Conservation (phyloP, 1,140 invertebrate species). For the Drosophila funebris region DNA sequence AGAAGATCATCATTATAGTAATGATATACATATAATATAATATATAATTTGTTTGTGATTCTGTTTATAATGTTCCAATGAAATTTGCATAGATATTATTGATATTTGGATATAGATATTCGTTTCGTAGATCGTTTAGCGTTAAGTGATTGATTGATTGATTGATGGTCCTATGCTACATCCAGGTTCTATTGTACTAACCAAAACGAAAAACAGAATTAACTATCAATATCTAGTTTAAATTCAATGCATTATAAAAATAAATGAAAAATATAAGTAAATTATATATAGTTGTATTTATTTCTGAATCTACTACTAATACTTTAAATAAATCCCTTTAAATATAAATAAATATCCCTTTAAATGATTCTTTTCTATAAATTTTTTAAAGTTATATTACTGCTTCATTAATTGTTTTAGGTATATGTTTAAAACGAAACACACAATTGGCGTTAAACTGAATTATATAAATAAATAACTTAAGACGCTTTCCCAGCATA, state of each 20-base stretch:
- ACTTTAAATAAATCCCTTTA: no score
- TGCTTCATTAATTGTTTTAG: no score
- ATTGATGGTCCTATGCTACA: slow-evolving; percentile 7
- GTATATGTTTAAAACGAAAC: not conserved
- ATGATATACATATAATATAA: no score
- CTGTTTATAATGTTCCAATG: slow-evolving; percentile 45
- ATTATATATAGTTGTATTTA: not conserved
- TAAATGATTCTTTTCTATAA: no score
- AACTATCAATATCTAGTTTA: slow-evolving; percentile 33
- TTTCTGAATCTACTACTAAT: no score
- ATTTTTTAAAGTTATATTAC: no score
- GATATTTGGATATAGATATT: slow-evolving; percentile 38
- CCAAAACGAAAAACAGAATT: slow-evolving; percentile 5
- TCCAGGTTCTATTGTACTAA: slow-evolving; percentile 23
- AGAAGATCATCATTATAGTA: slow-evolving; percentile 25
- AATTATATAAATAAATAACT: not conserved
- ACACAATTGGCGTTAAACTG: no score
- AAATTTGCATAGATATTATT: slow-evolving; percentile 24
- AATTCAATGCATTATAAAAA: slow-evolving; percentile 41
- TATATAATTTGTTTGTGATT: slow-evolving; percentile 73
- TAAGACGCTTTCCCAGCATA: not conserved
- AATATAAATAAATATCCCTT: no score
- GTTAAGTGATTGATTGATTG: slow-evolving; percentile 44
- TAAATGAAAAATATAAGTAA: slow-evolving; percentile 22
- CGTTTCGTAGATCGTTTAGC: slow-evolving; percentile 56